A percentile compares a stretch with the other conserved stretches of the same genome.
Conservation (phyloP, 2,113 vertebrate genomes). For the Strix aluco region DNA sequence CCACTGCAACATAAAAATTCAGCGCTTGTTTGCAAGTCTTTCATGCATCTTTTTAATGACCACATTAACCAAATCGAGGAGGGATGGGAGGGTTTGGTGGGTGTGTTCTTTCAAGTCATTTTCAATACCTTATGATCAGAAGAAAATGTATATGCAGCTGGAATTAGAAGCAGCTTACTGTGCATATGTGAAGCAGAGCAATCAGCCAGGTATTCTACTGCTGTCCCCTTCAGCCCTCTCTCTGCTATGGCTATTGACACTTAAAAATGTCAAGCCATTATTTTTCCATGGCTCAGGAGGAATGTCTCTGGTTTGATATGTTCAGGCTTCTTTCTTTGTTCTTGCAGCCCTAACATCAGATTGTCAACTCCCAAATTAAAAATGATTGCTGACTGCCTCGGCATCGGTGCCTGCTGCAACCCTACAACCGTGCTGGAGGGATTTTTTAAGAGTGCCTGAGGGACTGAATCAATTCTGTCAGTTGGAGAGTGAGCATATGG, state of each 20-base stretch:
- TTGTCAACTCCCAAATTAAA: not conserved
- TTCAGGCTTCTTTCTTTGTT: not conserved
- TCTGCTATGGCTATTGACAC: not conserved
- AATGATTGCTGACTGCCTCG: not conserved
- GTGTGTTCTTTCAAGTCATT: constrained; percentile 23
- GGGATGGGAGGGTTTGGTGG: not conserved
- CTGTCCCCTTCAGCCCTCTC: not conserved
- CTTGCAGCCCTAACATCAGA: not conserved
- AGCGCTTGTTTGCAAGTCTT: not conserved
- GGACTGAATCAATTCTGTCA: not conserved
- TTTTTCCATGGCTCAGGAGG: not conserved
- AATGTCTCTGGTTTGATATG: not conserved
- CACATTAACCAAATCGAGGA: constrained; percentile 60
- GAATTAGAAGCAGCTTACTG: not conserved
- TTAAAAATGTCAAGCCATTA: not conserved
- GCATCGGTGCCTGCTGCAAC: not conserved
- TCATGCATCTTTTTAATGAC: constrained; percentile 53
- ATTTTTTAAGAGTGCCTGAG: not conserved
- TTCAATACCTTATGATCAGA: constrained; percentile 14
- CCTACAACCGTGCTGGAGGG: not conserved
- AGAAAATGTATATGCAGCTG: not conserved
- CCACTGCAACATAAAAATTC: constrained; percentile 46
- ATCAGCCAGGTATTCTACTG: not conserved
- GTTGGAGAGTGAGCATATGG: not conserved
- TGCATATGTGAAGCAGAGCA: not conserved